Percentiles rank a stretch among this genome's conserved stretches.
phyloP scores from a whole-genome alignment of 2,113 vertebrate genomes.

The Gymnobelideus leadbeateri region DNA sequence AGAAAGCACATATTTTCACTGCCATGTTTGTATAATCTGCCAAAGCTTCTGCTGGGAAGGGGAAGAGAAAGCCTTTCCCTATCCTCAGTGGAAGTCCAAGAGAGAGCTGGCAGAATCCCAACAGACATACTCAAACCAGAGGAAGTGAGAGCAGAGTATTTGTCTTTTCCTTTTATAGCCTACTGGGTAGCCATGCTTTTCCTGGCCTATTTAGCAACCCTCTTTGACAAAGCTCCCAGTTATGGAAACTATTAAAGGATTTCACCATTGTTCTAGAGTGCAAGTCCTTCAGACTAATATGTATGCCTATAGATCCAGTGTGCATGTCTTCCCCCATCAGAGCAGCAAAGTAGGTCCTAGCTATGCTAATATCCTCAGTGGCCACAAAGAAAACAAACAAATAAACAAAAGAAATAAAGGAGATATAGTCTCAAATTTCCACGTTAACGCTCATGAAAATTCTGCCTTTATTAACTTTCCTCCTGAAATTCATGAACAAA shows the following conservation, averaged over 20 bases:
- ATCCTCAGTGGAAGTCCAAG: neutral
- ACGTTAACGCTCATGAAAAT: neutral
- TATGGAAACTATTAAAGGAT: neutral
- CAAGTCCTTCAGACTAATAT: neutral
- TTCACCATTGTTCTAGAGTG: neutral
- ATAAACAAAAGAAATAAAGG: neutral
- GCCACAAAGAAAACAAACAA: neutral
- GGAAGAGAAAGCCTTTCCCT: neutral
- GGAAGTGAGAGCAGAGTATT: neutral
- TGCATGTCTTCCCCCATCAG: neutral
- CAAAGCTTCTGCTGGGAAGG: neutral
- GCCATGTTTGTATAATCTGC: neutral
- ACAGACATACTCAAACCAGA: neutral
- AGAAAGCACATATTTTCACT: constrained; percentile 1
- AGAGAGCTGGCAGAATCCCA: neutral
- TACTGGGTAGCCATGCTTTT: neutral
- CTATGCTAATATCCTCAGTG: neutral
- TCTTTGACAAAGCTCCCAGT: neutral
- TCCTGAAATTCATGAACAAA: constrained; percentile 37
- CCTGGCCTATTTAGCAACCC: neutral
- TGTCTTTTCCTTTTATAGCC: neutral
- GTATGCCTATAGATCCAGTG: neutral
- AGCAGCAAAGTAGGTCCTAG: neutral
- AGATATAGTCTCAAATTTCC: neutral
- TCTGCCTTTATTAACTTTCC: neutral